Evolutionary conservation across 2,888 invertebrate genomes (phyloP).

Genomic region (Petrolisthes manimaculis): DNA sequence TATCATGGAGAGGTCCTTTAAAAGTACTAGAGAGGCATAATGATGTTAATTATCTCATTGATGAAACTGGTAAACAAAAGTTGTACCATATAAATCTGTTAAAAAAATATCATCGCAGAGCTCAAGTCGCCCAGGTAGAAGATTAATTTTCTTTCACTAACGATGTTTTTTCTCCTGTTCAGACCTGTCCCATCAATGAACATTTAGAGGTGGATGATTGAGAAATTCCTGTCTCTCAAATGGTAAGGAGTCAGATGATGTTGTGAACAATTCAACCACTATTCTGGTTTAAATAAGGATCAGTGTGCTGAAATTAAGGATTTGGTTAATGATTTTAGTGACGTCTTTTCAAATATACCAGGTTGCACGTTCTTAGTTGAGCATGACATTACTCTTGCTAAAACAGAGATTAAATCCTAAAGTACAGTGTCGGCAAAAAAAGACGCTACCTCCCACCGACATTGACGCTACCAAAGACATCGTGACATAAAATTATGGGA

Average conservation of each 20-base stretch:
- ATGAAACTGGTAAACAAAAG: not conserved
- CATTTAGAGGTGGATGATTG: not conserved
- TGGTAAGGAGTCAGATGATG: not conserved
- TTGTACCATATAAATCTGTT: constrained; percentile 7
- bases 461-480: no score
- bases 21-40: constrained; percentile 16
- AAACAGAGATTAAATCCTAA: not conserved
- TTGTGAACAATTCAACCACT: not conserved
- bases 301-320: not conserved
- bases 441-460: no score
- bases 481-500: no score
- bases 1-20: constrained; percentile 25
- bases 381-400: constrained; percentile 27
- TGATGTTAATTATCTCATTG: constrained; percentile 18
- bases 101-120: constrained; percentile 15
- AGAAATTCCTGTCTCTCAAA: not conserved
- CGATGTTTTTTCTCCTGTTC: not conserved
- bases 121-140: not conserved
- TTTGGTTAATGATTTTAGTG: not conserved
- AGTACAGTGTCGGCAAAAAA: no score
- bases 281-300: not conserved
- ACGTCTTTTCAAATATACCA: constrained; percentile 12
- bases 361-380: not conserved
- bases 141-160: no score
- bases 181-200: not conserved